Evolutionary conservation across 2,113 vertebrate species (phyloP).

Genomic region (Caranx melampygus): DNA sequence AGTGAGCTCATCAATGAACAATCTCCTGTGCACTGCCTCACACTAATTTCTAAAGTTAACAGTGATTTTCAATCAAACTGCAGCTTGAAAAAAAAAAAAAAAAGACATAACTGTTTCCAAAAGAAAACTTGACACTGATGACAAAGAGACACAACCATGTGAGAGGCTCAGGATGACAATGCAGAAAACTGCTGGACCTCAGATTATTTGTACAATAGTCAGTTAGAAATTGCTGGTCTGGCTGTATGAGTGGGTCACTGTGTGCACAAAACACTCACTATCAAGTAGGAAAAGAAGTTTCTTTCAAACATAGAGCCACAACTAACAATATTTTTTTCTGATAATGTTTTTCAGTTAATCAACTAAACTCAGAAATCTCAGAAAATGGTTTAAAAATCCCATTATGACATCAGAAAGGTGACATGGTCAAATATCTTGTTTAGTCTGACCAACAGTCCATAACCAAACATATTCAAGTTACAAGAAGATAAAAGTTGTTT

Average conservation of each 20-base stretch:
- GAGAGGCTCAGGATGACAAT: not conserved
- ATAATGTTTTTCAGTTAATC: not conserved
- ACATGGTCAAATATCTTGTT: not conserved
- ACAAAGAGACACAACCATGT: not conserved
- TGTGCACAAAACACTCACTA: not conserved
- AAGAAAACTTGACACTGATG: not conserved
- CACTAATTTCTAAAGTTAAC: not conserved
- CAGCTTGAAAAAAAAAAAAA: not conserved
- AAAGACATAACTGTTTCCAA: slow-evolving; percentile 13
- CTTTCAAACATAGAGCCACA: no score
- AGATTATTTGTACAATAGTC: not conserved
- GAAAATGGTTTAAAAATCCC: no score
- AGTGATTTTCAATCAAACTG: not conserved
- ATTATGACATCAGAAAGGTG: not conserved
- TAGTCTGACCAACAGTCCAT: not conserved
- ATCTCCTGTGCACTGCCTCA: not conserved
- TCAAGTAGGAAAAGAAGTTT: not conserved
- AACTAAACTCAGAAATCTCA: not conserved
- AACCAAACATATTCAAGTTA: not conserved
- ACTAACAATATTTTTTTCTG: no score
- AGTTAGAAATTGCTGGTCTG: not conserved
- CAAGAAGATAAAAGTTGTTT: not conserved
- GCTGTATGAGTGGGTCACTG: not conserved
- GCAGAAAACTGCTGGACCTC: not conserved
- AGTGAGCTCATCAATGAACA: not conserved